These are phyloP conservation scores for Notodonta dromedarius DNA, from an alignment of 2,888 invertebrate species.

Conservation along the genomic window DNA sequence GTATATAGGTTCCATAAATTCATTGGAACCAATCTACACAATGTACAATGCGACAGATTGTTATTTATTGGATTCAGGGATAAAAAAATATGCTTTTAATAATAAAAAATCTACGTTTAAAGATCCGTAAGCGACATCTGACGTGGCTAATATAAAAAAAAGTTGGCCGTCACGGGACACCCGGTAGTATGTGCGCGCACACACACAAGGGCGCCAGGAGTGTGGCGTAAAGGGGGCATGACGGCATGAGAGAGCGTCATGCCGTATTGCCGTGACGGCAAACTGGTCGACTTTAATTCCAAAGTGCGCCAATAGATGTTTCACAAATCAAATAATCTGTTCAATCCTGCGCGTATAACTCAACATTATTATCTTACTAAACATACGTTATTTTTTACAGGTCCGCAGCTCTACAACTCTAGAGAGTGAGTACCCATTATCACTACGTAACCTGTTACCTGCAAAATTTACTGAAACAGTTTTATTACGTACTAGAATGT, in stretches of 20 bases:
- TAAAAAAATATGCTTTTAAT: not conserved
- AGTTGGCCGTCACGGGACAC: too few species aligned
- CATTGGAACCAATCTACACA: not conserved
- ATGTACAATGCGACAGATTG: constrained; percentile 4
- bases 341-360: not conserved
- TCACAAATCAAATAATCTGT: too few species aligned
- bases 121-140: too few species aligned
- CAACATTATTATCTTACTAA: not conserved
- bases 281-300: too few species aligned
- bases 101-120: too few species aligned
- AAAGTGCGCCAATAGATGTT: too few species aligned
- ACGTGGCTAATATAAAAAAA: too few species aligned
- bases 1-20: constrained; percentile 5
- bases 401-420: constrained; percentile 1
- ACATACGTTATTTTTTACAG: constrained; percentile 8
- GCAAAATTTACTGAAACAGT: not conserved
- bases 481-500: not conserved
- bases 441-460: not conserved
- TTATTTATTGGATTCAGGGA: not conserved
- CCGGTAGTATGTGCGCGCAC: too few species aligned
- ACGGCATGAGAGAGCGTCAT: too few species aligned
- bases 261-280: too few species aligned
- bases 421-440: not conserved
- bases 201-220: too few species aligned
- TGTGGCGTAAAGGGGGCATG: too few species aligned